A percentile compares a stretch with the other conserved stretches of the same genome.
Evolutionary conservation across 2,113 vertebrate species (phyloP).

Genomic region (Orientallactaga bullata): DNA sequence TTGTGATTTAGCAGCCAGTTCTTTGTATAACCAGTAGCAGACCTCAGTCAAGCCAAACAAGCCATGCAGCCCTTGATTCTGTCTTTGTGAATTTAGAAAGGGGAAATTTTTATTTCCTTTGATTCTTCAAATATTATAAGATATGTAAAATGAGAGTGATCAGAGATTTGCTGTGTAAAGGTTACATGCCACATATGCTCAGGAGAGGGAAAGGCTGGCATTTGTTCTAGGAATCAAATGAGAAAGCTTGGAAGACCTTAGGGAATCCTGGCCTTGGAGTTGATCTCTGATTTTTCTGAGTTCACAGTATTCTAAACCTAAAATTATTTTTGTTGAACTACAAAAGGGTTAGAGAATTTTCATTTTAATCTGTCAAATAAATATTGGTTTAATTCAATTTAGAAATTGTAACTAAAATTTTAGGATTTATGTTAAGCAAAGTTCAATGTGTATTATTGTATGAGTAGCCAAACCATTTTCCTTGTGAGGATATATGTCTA

Average conservation of each 20-base stretch:
- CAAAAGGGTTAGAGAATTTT: background rate
- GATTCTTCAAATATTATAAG: conserved; percentile 41
- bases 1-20: background rate
- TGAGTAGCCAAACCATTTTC: conserved; percentile 27
- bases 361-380: conserved; percentile 15
- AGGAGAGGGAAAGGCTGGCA: background rate
- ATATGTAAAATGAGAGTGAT: conserved; percentile 50
- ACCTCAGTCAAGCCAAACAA: background rate
- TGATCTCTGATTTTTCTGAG: conserved; percentile 29
- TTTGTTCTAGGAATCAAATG: conserved; percentile 57
- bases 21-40: background rate
- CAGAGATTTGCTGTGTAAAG: conserved; percentile 50
- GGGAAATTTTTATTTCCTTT: conserved; percentile 15
- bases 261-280: conserved; percentile 8
- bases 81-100: background rate
- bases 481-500: background rate
- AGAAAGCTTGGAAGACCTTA: background rate
- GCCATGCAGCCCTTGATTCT: background rate
- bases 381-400: background rate
- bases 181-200: conserved; percentile 6
- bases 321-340: conserved; percentile 42
- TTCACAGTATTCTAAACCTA: background rate
- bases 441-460: background rate
- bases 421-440: background rate
- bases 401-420: background rate